These are phyloP conservation scores for Nymphicus hollandicus DNA, from an alignment of 2,113 vertebrate genomes.

Conservation along the genomic window DNA sequence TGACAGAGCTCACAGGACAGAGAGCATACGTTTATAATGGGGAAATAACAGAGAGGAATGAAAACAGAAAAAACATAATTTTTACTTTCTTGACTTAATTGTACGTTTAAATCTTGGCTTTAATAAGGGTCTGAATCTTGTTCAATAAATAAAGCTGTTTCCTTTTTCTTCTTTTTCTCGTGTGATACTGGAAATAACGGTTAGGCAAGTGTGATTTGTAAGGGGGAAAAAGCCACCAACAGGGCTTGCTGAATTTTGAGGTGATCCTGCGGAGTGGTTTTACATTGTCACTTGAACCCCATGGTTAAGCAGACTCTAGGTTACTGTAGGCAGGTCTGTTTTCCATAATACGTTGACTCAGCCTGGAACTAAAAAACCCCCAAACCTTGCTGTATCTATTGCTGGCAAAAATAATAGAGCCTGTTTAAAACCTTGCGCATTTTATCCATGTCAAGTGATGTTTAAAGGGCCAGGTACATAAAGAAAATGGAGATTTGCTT, in stretches of 20 bases:
- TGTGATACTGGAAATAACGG: neutral
- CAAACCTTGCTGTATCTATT: neutral
- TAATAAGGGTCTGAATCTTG: neutral
- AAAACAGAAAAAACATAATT: neutral
- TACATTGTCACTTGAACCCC: slow-evolving; percentile 7
- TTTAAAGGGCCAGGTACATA: neutral
- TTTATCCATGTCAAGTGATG: neutral
- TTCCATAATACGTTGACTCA: slow-evolving; percentile 40
- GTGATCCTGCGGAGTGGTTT: neutral
- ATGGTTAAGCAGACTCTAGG: neutral
- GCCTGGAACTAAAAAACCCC: neutral
- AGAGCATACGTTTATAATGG: neutral
- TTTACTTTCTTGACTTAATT: neutral
- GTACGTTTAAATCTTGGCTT: neutral
- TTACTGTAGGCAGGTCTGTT: slow-evolving; percentile 39
- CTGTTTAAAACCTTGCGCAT: neutral
- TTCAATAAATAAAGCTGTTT: neutral
- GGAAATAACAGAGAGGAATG: neutral
- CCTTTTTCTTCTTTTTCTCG: neutral
- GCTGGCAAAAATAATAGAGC: neutral
- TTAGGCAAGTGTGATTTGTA: neutral
- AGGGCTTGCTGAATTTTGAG: neutral
- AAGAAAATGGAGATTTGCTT: neutral
- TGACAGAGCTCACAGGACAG: neutral
- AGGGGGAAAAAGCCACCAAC: neutral